phyloP scores from a whole-genome alignment of 2,113 vertebrate species.

The Clarias gariepinus region DNA sequence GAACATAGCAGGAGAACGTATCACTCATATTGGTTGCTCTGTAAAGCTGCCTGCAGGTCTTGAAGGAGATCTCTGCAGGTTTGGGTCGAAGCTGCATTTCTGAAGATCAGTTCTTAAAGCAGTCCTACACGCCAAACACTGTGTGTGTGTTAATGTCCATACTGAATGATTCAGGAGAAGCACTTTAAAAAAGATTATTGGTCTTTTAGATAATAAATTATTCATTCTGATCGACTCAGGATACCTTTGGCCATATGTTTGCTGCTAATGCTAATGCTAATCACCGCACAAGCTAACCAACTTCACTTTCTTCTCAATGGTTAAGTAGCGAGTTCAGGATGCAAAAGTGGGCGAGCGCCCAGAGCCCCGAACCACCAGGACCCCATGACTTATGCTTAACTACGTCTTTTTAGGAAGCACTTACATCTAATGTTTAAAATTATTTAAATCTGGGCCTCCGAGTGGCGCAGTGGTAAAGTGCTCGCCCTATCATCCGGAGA shows the following conservation, averaged over 20 bases:
- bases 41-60: not conserved
- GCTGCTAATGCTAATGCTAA: not conserved
- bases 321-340: not conserved
- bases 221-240: not conserved
- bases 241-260: not conserved
- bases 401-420: no score
- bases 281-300: not conserved
- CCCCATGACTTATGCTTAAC: no score
- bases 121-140: not conserved
- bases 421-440: no score
- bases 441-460: no score
- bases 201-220: not conserved
- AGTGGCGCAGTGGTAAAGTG: no score
- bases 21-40: not conserved
- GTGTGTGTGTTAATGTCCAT: not conserved
- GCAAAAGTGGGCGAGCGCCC: no score
- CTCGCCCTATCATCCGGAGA: no score
- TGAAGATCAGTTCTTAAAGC: not conserved
- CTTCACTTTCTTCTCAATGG: not conserved
- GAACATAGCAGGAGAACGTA: not conserved
- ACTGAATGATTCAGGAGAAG: slow-evolving; percentile 4
- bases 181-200: not conserved
- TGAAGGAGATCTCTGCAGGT: not conserved
- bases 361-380: no score
- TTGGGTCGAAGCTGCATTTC: not conserved